Evolutionary conservation across 2,888 invertebrate species (phyloP), one percentile per base, ranked within the genome.

Genomic region (Coelinius sp.): DNA sequence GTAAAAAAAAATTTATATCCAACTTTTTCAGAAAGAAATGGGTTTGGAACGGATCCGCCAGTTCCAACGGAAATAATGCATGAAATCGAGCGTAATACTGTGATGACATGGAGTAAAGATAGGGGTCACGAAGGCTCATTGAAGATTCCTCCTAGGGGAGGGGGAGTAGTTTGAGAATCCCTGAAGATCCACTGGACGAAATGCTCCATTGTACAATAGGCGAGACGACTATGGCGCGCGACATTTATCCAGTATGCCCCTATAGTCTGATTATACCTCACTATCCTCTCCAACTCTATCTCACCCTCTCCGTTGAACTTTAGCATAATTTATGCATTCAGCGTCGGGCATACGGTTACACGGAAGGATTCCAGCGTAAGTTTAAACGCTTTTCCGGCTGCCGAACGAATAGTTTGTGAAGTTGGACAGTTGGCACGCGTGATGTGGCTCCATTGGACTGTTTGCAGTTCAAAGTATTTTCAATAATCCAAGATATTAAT

Each of bases 281-380:
- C 64, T 71, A 14, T 68, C 70, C 67, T n/a, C 69, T 66, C 38
- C 69, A 62, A 71, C 64, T 44, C 70, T 71, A 74, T 75, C 73
- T 70, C 75, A 71, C 76, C 79, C 76, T 78, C 2, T 7, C 35
- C 25, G 2, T 31, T 17, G 59, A 83, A 82, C 78, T 81, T 80
- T 59, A 35, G 79, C 77, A 76, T 82, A 83, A 83, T 83, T 83
- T 83, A 83, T 82, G 80, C 79, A 80, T 77, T 46, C 63, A 38
- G 22, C 20, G 35, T 52, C 53, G 53, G 41, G 53, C 38, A 68
- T 68, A 68, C 78, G 70, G 77, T 76, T 77, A 76, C 79, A 76
- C 79, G 79, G 49, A 79, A 81, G 81, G 79, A 81, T 80, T 81
- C 80, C 79, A 76, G 77, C 78, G 79, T 78, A 80, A 82, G 82